These are phyloP conservation scores for Dendrocopos noguchii DNA, from an alignment of 2,113 vertebrate species.

Conservation along the genomic window DNA sequence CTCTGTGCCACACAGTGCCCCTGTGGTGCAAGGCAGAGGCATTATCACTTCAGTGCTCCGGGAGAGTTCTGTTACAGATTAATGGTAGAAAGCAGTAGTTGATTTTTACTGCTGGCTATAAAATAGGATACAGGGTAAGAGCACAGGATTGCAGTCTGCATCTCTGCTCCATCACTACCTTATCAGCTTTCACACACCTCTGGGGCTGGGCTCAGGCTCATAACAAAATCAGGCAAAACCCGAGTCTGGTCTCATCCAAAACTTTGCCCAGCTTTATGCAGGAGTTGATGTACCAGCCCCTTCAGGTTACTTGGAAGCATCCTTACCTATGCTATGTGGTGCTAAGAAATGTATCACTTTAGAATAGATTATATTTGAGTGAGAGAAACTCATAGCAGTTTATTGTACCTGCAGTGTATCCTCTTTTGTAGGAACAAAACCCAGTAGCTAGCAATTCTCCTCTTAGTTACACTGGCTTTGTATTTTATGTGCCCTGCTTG, in stretches of 20 bases:
- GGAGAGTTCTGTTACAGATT: not conserved
- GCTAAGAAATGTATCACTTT: not conserved
- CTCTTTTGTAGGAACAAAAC: not conserved
- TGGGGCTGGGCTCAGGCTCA: not conserved
- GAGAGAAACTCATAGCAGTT: not conserved
- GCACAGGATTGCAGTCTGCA: not conserved
- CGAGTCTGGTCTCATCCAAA: not conserved
- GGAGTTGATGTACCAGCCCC: not conserved
- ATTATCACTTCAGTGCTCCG: not conserved
- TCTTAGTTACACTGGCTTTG: not conserved
- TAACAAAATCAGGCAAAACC: not conserved
- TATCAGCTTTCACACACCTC: not conserved
- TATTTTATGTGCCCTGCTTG: not conserved
- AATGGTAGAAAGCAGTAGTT: not conserved
- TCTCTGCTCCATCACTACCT: not conserved
- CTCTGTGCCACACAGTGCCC: not conserved
- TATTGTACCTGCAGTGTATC: not conserved
- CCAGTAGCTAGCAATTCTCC: not conserved
- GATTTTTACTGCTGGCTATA: not conserved
- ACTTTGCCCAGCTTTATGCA: not conserved
- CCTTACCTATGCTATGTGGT: not conserved
- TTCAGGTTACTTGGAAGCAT: not conserved
- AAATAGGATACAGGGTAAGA: not conserved
- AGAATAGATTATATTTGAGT: not conserved
- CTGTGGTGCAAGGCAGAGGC: not conserved